Conservation (phyloP, 2,113 vertebrate genomes). For the Tragelaphus buxtoni region DNA sequence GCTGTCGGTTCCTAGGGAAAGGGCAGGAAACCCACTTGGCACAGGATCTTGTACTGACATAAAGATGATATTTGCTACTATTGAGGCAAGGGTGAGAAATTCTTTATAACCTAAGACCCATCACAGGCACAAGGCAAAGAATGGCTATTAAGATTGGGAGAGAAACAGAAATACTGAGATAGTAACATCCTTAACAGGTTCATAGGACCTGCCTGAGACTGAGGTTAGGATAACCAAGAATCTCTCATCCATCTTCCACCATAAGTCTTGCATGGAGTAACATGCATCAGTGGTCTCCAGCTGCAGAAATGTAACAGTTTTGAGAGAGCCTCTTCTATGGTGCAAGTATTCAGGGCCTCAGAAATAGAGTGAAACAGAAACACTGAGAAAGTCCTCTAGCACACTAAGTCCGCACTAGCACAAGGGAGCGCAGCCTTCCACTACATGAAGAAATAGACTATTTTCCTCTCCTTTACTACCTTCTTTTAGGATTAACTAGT, state of each 20-base stretch:
- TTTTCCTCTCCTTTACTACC: neutral
- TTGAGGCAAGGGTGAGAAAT: neutral
- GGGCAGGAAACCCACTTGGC: neutral
- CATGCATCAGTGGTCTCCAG: neutral
- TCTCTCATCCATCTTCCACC: neutral
- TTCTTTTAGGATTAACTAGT: neutral
- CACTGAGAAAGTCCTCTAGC: neutral
- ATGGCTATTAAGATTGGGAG: neutral
- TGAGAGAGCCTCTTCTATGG: neutral
- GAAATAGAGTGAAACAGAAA: neutral
- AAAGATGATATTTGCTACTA: neutral
- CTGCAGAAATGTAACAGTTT: neutral
- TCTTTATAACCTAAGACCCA: neutral
- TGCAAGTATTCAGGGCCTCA: neutral
- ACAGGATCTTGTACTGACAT: neutral
- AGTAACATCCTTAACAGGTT: neutral
- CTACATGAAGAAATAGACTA: neutral
- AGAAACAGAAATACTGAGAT: neutral
- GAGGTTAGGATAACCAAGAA: neutral
- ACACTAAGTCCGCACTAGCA: neutral
- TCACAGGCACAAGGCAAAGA: neutral
- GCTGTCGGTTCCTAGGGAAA: neutral
- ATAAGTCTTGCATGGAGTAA: neutral
- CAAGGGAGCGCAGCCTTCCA: neutral
- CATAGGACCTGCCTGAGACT: neutral